phyloP scores from a whole-genome alignment of 1,140 invertebrate genomes.

The Cephus cinctus region DNA sequence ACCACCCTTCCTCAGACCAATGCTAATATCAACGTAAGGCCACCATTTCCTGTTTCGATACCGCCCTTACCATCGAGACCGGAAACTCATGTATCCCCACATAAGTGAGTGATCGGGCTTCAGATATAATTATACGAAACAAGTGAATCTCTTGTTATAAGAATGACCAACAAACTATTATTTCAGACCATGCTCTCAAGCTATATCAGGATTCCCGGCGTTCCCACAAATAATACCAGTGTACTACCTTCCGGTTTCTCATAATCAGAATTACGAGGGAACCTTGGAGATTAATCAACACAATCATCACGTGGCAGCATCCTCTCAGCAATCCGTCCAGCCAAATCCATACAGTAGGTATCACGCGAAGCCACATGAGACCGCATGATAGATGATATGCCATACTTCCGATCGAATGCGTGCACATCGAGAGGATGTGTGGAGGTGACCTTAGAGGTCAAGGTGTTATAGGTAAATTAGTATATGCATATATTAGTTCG shows the following conservation, averaged over 20 bases:
- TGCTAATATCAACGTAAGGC: constrained; percentile 59
- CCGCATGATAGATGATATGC: not conserved
- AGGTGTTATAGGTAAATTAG: too few species aligned
- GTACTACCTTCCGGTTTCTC: constrained; percentile 60
- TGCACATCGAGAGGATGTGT: constrained; percentile 1
- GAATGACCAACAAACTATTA: not conserved
- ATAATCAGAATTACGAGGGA: constrained; percentile 15
- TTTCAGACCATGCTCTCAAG: constrained; percentile 20
- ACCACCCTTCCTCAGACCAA: constrained; percentile 24
- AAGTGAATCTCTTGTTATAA: not conserved
- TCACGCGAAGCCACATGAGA: not conserved
- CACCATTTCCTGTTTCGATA: constrained; percentile 60
- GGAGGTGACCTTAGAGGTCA: not conserved
- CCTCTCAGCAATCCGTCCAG: constrained; percentile 17
- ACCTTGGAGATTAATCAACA: constrained; percentile 20
- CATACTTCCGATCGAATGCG: not conserved
- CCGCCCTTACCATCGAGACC: constrained; percentile 21
- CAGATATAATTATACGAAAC: too few species aligned
- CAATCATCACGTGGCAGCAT: constrained; percentile 30
- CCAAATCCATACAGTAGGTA: constrained; percentile 37
- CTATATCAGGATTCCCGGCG: constrained; percentile 26
- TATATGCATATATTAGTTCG: too few species aligned
- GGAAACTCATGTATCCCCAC: not conserved
- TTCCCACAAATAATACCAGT: constrained; percentile 58
- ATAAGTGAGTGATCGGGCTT: not conserved